phyloP scores from a whole-genome alignment of 2,888 invertebrate species.

The Zygogramma bicolorata region DNA sequence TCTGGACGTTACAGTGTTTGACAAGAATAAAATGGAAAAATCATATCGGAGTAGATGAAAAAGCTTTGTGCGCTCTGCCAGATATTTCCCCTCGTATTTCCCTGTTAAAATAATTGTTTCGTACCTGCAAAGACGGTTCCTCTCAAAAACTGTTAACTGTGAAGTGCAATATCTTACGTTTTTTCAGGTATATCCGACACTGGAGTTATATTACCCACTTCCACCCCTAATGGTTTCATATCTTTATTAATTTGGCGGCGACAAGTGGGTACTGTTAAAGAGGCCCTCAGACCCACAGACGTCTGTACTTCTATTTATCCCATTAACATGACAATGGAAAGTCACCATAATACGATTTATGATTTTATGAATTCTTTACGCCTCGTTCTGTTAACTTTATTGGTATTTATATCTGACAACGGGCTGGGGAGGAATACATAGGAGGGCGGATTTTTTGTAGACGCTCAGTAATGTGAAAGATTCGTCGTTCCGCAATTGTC shows the following conservation, averaged over 20 bases:
- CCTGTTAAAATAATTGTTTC: background rate
- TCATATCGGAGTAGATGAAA: too few species aligned
- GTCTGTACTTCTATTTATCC: constrained; percentile 14
- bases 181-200: background rate
- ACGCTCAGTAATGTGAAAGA: too few species aligned
- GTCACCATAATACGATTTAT: constrained; percentile 23
- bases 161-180: background rate
- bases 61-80: too few species aligned
- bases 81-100: too few species aligned
- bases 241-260: constrained; percentile 31
- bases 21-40: too few species aligned
- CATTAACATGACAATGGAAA: constrained; percentile 23
- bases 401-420: background rate
- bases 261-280: constrained; percentile 11
- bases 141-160: background rate
- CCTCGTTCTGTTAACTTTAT: background rate
- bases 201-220: constrained; percentile 4
- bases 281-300: constrained; percentile 1
- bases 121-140: background rate
- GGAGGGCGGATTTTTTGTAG: background rate
- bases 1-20: too few species aligned
- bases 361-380: constrained; percentile 17
- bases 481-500: too few species aligned
- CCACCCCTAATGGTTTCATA: constrained; percentile 15
- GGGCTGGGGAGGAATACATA: background rate